phyloP scores from a whole-genome alignment of 2,797 vertebrate species.

The Glyptemys insculpta region DNA sequence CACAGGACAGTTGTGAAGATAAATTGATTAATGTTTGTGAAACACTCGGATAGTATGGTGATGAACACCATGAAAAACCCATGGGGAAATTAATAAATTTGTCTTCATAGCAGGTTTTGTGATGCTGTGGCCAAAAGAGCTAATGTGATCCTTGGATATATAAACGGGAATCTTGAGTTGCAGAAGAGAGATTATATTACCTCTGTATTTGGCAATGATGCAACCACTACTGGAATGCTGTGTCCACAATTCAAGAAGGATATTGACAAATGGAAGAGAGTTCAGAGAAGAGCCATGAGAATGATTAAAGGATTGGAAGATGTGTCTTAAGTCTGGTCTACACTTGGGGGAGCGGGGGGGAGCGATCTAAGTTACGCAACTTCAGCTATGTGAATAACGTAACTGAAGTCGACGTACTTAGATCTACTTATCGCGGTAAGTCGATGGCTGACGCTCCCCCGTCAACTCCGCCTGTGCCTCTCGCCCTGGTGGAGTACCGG shows the following conservation, averaged over 20 bases:
- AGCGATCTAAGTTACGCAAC: too few species aligned
- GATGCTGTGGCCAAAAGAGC: background rate
- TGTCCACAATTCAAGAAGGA: background rate
- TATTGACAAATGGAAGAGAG: too few species aligned
- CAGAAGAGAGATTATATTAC: background rate
- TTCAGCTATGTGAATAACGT: too few species aligned
- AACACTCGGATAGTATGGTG: too few species aligned
- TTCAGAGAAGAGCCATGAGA: background rate
- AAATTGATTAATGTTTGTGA: too few species aligned
- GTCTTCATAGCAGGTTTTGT: background rate
- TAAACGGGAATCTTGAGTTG: background rate
- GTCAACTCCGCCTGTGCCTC: too few species aligned
- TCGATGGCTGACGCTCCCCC: too few species aligned
- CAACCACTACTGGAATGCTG: background rate
- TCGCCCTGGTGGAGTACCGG: too few species aligned
- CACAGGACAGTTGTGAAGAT: background rate
- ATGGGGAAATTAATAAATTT: background rate
- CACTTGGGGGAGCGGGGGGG: too few species aligned
- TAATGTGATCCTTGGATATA: background rate
- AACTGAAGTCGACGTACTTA: too few species aligned
- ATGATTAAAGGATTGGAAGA: background rate
- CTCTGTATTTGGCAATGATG: background rate
- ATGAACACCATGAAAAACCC: background rate
- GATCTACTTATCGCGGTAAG: too few species aligned
- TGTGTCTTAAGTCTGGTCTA: background rate